Base-by-base conservation (phyloP, 1,140 invertebrate genomes). In the Lineus longissimus region DNA sequence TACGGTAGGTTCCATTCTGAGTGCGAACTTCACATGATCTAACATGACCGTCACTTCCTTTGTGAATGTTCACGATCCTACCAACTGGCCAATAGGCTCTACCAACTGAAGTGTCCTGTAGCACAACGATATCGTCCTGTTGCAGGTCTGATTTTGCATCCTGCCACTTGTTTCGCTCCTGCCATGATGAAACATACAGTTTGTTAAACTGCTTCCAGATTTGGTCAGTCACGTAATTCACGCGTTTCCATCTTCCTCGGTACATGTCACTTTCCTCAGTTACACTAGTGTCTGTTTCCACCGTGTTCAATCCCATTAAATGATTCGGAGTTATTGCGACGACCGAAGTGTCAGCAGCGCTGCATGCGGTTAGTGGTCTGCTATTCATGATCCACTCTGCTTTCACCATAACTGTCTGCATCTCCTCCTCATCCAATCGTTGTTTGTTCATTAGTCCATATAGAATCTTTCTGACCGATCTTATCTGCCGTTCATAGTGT, bases 291-390 rank as follows among this genome's bases (percentile, higher is more conserved):
- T 51, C 47, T 19, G 47, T 51, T 51, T 51, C 47, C 9, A 51
- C 47, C 47, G 47, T 51, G n/a, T 6, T 51, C 25, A 51, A 9
- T 23, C 47, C 47, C 47, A 51, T 51, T 4, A 51, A n/a, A n/a
- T 51, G 47, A 51, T 51, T 51, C n/a, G 47, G 47, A 27, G 47
- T 51, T 7, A 51, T 51, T 19, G 47, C 47, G n/a, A 51, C 47
- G 9, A 51, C n/a, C 25, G 47, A 23, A 7, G 47, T n/a, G n/a
- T 51, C 47, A 7, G 6, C 47, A 7, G 6, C n/a, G 6, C 6
- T 7, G 6, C 6, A 7, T 51, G 47, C n/a, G 25, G 47, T 51
- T 6, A 51, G 47, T 7, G 47, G 47, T 51, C 47, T 19, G n/a
- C 6, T 7, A n/a, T 51, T 51, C 47, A 51, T 51, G 4, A 51